Evolutionary conservation across 2,113 vertebrate genomes (phyloP).

Genomic region (Pyxicephalus adspersus): DNA sequence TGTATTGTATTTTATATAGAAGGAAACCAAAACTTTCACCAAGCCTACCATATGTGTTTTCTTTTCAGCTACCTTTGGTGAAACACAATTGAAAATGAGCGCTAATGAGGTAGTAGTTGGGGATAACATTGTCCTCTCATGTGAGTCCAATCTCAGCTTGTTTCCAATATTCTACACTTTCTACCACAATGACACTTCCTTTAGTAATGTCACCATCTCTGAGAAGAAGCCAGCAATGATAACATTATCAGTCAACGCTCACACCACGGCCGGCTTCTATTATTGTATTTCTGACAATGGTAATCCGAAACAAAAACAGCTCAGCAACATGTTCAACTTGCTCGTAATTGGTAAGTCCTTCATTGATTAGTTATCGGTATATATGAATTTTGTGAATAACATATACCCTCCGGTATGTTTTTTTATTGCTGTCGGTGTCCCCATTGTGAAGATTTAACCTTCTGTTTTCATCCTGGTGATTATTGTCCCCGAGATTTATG

Average conservation of each 20-base stretch:
- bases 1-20: too few relatives aligned
- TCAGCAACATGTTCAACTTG: constrained; percentile 22
- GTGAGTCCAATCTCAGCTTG: constrained; percentile 56
- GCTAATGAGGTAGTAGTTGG: background rate
- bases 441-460: too few relatives aligned
- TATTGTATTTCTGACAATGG: constrained; percentile 60
- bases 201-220: constrained; percentile 11
- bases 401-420: too few relatives aligned
- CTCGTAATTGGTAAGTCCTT: constrained; percentile 52
- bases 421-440: too few relatives aligned
- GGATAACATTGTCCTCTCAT: constrained; percentile 47
- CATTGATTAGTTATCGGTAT: too few relatives aligned
- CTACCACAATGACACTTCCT: constrained; percentile 23
- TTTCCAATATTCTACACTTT: constrained; percentile 53
- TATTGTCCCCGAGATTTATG: too few relatives aligned
- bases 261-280: constrained; percentile 58
- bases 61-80: constrained; percentile 57
- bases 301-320: background rate
- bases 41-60: too few relatives aligned
- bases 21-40: too few relatives aligned
- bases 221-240: constrained; percentile 50
- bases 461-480: too few relatives aligned
- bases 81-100: constrained; percentile 36
- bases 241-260: constrained; percentile 52
- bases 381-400: too few relatives aligned